Percentiles rank a stretch among this genome's conserved stretches.
phyloP scores from a whole-genome alignment of 2,113 vertebrate genomes.

The Megaleporinus macrocephalus region DNA sequence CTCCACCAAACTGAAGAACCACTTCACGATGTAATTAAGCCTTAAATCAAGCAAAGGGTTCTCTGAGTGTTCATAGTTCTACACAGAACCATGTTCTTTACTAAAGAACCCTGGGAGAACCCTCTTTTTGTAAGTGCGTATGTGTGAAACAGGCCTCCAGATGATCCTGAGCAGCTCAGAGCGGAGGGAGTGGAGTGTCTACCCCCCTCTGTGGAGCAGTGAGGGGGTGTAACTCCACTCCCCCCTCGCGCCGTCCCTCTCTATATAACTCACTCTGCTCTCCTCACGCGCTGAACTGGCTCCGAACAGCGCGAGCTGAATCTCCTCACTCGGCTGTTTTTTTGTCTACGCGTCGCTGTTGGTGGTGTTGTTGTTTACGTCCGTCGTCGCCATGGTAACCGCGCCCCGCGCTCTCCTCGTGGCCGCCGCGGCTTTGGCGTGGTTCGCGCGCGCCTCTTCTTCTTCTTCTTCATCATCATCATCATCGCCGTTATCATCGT shows the following conservation, averaged over 20 bases:
- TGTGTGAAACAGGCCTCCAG: too few species aligned
- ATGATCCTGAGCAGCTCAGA: neutral
- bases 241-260: neutral
- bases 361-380: neutral
- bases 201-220: neutral
- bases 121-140: too few species aligned
- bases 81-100: too few species aligned
- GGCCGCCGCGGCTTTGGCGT: slow-evolving; percentile 63
- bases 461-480: neutral
- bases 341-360: too few species aligned
- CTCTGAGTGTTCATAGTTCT: too few species aligned
- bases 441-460: slow-evolving; percentile 16
- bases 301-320: neutral
- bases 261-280: neutral
- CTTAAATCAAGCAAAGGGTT: too few species aligned
- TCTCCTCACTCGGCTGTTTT: neutral
- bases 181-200: neutral
- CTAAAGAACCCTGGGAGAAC: too few species aligned
- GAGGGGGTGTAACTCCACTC: neutral
- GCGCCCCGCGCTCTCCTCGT: slow-evolving; percentile 76
- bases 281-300: neutral
- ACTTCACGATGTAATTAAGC: too few species aligned
- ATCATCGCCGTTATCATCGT: neutral
- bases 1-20: too few species aligned
- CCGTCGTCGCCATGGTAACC: slow-evolving; percentile 73